Conservation (phyloP, 2,113 vertebrate species). For the Stictonetta naevosa region DNA sequence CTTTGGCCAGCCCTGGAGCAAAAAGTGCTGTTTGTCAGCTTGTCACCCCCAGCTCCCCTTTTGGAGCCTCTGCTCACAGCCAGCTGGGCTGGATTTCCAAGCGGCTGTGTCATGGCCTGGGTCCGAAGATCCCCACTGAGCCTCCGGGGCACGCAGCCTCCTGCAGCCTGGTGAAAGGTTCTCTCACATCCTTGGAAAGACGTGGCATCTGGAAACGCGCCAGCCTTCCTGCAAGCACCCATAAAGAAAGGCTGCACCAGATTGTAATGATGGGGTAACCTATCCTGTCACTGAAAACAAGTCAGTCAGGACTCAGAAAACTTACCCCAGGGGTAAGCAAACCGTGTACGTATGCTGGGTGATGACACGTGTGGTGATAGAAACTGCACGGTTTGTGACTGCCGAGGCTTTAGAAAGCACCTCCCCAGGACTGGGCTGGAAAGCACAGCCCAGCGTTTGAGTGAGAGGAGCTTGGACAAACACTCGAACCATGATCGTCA, state of each 20-base stretch:
- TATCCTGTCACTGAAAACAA: not conserved
- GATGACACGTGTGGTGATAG: not conserved
- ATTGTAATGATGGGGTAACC: not conserved
- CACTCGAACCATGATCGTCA: rapidly evolving
- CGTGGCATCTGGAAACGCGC: not conserved
- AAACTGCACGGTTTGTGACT: not conserved
- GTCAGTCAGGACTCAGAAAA: not conserved
- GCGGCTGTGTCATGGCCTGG: rapidly evolving
- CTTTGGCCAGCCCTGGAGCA: not conserved
- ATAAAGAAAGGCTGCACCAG: not conserved
- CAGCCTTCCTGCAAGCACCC: not conserved
- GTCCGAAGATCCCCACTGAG: not conserved
- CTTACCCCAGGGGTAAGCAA: not conserved
- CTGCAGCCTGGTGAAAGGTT: not conserved
- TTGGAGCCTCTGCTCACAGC: not conserved
- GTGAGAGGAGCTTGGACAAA: rapidly evolving
- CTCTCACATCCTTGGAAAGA: not conserved
- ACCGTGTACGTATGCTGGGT: rapidly evolving
- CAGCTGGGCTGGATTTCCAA: not conserved
- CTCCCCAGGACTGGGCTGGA: not conserved
- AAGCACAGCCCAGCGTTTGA: not conserved
- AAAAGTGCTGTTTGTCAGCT: not conserved
- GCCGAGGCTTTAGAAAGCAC: not conserved
- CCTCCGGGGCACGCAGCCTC: rapidly evolving
- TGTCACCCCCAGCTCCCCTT: too few species aligned